Evolutionary conservation across 2,113 vertebrate species (phyloP).

Genomic region (Speoplatyrhinus poulsoni): DNA sequence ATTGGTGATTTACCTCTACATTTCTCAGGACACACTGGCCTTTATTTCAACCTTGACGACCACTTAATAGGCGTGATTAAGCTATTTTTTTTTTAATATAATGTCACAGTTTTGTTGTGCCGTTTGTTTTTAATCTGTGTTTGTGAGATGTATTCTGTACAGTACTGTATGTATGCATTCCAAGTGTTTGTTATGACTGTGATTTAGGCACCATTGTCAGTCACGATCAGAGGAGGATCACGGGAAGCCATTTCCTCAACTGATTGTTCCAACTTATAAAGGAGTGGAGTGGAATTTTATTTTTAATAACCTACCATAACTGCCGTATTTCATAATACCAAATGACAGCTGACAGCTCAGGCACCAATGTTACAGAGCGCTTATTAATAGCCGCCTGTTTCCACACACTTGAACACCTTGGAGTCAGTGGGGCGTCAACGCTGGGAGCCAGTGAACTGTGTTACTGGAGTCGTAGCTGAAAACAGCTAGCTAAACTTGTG

Average conservation of each 20-base stretch:
- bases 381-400: background rate
- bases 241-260: constrained; percentile 15
- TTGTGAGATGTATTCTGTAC: background rate
- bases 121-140: constrained; percentile 38
- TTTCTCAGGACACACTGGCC: background rate
- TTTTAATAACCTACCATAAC: no score
- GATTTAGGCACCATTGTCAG: constrained; percentile 32
- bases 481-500: constrained; percentile 22
- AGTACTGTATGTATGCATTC: background rate
- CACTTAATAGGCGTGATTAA: no score
- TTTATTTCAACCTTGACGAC: background rate
- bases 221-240: constrained; percentile 20
- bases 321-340: background rate
- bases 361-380: background rate
- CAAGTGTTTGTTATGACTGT: constrained; percentile 6
- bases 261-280: no score
- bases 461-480: background rate
- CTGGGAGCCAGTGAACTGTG: background rate
- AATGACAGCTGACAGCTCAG: background rate
- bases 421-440: background rate
- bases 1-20: no score
- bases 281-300: no score
- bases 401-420: background rate
- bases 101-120: background rate
- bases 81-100: background rate